A percentile compares a stretch with the other conserved stretches of the same genome.
Conservation (phyloP, 2,888 invertebrate species). For the Stenichneumon culpator region DNA sequence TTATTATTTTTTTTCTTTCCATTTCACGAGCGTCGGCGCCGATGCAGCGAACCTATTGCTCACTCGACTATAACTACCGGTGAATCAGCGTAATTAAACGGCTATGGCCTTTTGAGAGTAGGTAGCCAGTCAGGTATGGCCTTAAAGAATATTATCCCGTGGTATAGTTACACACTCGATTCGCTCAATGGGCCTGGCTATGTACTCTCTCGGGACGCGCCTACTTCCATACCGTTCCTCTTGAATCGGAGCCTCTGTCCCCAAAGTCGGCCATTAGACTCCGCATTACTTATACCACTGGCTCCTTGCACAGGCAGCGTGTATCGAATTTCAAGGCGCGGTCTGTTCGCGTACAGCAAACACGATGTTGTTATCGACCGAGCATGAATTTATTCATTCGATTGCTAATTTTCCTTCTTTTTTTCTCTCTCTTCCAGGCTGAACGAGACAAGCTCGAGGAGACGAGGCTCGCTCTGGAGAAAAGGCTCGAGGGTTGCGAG, state of each 20-base stretch:
- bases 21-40: conserved; percentile 41
- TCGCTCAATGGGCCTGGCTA: conserved; percentile 39
- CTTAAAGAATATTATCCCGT: conserved; percentile 21
- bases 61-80: conserved; percentile 56
- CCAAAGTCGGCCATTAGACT: conserved; percentile 62
- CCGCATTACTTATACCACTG: conserved; percentile 2
- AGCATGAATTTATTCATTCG: conserved; percentile 17
- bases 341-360: conserved; percentile 19
- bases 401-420: conserved; percentile 21
- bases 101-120: conserved; percentile 37
- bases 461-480: conserved; percentile 86
- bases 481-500: conserved; percentile 87
- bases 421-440: conserved; percentile 83
- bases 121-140: conserved; percentile 32
- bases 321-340: conserved; percentile 60
- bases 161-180: conserved; percentile 37
- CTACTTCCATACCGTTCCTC: conserved; percentile 46
- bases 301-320: neutral
- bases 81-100: conserved; percentile 66
- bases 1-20: neutral
- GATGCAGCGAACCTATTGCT: conserved; percentile 55
- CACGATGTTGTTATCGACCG: neutral
- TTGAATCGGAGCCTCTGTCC: conserved; percentile 53
- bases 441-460: conserved; percentile 87
- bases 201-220: conserved; percentile 51